Conservation (phyloP, 2,113 vertebrate species). For the Chlorodrepanis virens region DNA sequence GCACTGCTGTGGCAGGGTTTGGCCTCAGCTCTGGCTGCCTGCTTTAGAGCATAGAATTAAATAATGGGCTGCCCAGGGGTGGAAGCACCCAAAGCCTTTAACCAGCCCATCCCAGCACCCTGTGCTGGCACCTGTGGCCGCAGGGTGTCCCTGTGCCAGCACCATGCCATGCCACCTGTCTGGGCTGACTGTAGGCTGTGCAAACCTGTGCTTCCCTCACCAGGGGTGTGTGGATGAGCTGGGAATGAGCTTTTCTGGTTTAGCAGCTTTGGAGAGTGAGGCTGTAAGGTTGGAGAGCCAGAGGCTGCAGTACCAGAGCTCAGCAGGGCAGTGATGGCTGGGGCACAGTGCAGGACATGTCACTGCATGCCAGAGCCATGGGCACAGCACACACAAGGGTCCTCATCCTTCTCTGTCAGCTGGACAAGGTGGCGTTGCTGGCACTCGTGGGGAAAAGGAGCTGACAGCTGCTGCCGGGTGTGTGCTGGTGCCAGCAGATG, state of each 20-base stretch:
- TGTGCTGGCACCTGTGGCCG: fast-evolving
- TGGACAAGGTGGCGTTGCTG: background rate
- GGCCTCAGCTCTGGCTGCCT: background rate
- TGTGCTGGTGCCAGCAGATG: background rate
- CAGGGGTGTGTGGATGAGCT: fast-evolving
- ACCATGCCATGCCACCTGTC: fast-evolving
- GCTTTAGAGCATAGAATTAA: background rate
- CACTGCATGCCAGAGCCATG: fast-evolving
- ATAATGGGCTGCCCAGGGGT: background rate
- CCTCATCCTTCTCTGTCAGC: fast-evolving
- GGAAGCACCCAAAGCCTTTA: background rate
- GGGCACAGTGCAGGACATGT: background rate
- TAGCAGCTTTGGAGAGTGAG: background rate
- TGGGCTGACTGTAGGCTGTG: background rate
- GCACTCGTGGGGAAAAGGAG: background rate
- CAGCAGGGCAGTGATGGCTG: background rate
- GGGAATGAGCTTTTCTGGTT: background rate
- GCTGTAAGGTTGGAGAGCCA: background rate
- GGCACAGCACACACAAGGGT: background rate
- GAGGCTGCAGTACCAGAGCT: background rate
- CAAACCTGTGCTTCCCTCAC: fast-evolving
- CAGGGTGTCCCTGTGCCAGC: background rate
- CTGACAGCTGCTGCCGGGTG: background rate
- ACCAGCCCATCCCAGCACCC: background rate
- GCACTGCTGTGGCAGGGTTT: background rate